These are phyloP conservation scores for Oreochromis aureus DNA, from an alignment of 2,113 vertebrate genomes.

Conservation along the genomic window DNA sequence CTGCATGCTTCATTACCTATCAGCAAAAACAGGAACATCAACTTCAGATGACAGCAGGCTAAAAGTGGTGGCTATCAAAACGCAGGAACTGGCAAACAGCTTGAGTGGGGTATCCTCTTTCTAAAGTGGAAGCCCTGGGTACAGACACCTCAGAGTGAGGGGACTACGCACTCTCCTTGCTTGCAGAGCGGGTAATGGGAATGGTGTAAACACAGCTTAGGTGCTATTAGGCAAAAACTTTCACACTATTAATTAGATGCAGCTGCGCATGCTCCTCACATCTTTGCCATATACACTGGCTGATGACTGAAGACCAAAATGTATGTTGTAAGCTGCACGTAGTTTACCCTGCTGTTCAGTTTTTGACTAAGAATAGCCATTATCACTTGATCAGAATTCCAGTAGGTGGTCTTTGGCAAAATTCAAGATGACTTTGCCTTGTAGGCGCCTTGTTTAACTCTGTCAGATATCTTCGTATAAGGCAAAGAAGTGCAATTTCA, in stretches of 20 bases:
- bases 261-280: slow-evolving; percentile 5
- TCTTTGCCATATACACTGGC: neutral
- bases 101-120: slow-evolving; percentile 48
- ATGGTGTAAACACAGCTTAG: slow-evolving; percentile 26
- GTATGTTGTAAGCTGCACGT: neutral
- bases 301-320: neutral
- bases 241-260: slow-evolving; percentile 48
- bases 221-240: slow-evolving; percentile 21
- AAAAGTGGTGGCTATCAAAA: slow-evolving; percentile 72
- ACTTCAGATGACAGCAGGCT: slow-evolving; percentile 68
- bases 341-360: neutral
- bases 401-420: neutral
- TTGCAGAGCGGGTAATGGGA: neutral
- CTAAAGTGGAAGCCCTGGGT: slow-evolving; percentile 44
- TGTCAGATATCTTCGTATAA: neutral
- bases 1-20: slow-evolving; percentile 50
- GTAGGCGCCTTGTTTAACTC: neutral
- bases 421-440: neutral
- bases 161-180: neutral
- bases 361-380: neutral
- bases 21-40: slow-evolving; percentile 70
- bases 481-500: neutral
- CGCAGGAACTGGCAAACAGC: slow-evolving; percentile 47
- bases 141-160: slow-evolving; percentile 8
- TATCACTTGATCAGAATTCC: neutral